Conservation (phyloP, 1,140 invertebrate species). For the Pogonomyrmex barbatus region DNA sequence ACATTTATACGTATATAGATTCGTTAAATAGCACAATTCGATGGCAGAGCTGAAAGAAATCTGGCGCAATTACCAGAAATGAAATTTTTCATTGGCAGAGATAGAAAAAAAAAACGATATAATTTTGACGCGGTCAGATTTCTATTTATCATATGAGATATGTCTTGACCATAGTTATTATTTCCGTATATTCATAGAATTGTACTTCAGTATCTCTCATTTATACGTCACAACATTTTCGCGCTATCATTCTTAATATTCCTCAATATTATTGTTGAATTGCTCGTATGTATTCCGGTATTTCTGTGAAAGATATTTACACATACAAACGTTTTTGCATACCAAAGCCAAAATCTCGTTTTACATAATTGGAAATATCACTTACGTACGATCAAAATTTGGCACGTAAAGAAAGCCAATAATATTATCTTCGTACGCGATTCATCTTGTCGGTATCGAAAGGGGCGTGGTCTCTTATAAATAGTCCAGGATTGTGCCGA, state of each 20-base stretch:
- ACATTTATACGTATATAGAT: not conserved
- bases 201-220: not conserved
- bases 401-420: not conserved
- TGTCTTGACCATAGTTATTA: not conserved
- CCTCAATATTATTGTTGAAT: constrained; percentile 6
- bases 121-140: constrained; percentile 4
- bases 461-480: constrained; percentile 3
- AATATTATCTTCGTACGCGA: not conserved
- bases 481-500: not conserved
- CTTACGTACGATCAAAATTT: not conserved
- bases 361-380: constrained; percentile 13
- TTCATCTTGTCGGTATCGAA: constrained; percentile 24
- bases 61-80: not conserved
- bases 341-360: not conserved
- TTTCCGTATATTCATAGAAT: not conserved
- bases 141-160: constrained; percentile 3
- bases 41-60: not conserved
- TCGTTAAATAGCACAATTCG: not conserved
- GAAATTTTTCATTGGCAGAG: not conserved
- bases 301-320: not conserved
- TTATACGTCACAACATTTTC: not conserved
- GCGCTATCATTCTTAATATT: not conserved
- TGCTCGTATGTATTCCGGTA: not conserved
- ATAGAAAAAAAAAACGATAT: constrained; percentile 7
- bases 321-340: not conserved